Percentiles rank a stretch among this genome's conserved stretches.
Evolutionary conservation across 2,113 vertebrate genomes (phyloP).

Genomic region (Corythaeola cristata): DNA sequence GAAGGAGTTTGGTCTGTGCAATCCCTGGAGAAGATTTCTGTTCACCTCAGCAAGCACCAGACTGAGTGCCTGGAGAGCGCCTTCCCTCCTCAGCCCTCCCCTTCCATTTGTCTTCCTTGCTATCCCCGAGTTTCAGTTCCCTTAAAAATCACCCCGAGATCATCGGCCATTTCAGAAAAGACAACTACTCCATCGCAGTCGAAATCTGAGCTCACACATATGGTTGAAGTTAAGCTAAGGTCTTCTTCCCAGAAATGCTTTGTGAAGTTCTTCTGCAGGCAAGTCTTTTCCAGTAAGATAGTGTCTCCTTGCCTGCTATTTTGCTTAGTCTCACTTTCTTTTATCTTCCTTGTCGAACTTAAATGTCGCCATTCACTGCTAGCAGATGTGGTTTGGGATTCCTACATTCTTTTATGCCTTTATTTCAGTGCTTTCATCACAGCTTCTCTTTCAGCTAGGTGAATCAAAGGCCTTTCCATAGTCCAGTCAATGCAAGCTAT

Average conservation of each 20-base stretch:
- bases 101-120: slow-evolving; percentile 3
- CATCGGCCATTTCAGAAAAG: slow-evolving; percentile 22
- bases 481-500: slow-evolving; percentile 71
- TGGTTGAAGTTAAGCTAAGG: slow-evolving; percentile 66
- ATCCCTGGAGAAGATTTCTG: neutral
- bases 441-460: slow-evolving; percentile 70
- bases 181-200: slow-evolving; percentile 35
- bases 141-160: neutral
- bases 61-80: accelerated
- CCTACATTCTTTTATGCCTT: slow-evolving; percentile 67
- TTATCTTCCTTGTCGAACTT: slow-evolving; percentile 61
- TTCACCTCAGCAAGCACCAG: neutral
- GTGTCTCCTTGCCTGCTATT: slow-evolving; percentile 52
- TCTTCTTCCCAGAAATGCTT: slow-evolving; percentile 66
- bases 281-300: slow-evolving; percentile 64
- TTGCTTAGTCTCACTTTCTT: slow-evolving; percentile 59
- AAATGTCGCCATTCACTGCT: slow-evolving; percentile 65
- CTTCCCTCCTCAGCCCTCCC: neutral
- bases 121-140: neutral
- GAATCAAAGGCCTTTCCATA: slow-evolving; percentile 76
- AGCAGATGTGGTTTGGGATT: slow-evolving; percentile 66
- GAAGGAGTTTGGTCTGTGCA: neutral
- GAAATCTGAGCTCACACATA: slow-evolving; percentile 52
- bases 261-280: slow-evolving; percentile 59
- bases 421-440: slow-evolving; percentile 71